These are phyloP conservation scores for Xestia c-nigrum DNA, from an alignment of 2,888 invertebrate species.

Conservation along the genomic window DNA sequence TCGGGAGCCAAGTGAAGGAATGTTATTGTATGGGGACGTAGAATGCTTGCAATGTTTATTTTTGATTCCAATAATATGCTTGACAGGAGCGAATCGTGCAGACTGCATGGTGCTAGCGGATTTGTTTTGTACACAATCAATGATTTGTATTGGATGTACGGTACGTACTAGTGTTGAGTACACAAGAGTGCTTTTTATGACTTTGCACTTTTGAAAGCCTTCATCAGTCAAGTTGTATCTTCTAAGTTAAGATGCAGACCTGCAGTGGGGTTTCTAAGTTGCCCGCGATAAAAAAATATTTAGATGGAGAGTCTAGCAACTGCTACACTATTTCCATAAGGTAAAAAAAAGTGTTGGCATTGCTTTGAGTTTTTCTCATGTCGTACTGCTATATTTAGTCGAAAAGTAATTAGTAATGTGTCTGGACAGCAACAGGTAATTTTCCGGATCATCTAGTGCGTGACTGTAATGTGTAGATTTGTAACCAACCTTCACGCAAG, in stretches of 20 bases:
- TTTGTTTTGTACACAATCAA: slow-evolving; percentile 52
- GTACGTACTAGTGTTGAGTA: neutral
- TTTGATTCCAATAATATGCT: slow-evolving; percentile 68
- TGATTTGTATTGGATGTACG: neutral
- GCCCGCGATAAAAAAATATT: neutral
- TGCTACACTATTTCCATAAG: neutral
- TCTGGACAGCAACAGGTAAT: slow-evolving; percentile 24
- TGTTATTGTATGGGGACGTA: slow-evolving; percentile 61
- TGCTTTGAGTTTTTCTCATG: slow-evolving; percentile 6
- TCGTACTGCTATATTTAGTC: slow-evolving; percentile 38
- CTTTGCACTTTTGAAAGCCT: neutral
- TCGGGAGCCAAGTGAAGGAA: slow-evolving; percentile 50
- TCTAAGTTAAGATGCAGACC: neutral
- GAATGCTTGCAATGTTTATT: slow-evolving; percentile 65
- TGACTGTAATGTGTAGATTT: slow-evolving; percentile 44
- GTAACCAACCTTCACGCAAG: slow-evolving; percentile 31
- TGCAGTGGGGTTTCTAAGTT: neutral
- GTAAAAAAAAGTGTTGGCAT: slow-evolving; percentile 39
- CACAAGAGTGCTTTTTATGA: neutral
- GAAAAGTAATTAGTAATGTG: slow-evolving; percentile 24
- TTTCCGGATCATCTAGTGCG: slow-evolving; percentile 33
- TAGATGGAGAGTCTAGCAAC: neutral
- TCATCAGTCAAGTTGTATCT: neutral
- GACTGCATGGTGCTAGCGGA: slow-evolving; percentile 64
- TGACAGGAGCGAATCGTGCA: slow-evolving; percentile 57